These are phyloP conservation scores for Synodontis membranacea DNA, from an alignment of 2,113 vertebrate species.

Conservation along the genomic window DNA sequence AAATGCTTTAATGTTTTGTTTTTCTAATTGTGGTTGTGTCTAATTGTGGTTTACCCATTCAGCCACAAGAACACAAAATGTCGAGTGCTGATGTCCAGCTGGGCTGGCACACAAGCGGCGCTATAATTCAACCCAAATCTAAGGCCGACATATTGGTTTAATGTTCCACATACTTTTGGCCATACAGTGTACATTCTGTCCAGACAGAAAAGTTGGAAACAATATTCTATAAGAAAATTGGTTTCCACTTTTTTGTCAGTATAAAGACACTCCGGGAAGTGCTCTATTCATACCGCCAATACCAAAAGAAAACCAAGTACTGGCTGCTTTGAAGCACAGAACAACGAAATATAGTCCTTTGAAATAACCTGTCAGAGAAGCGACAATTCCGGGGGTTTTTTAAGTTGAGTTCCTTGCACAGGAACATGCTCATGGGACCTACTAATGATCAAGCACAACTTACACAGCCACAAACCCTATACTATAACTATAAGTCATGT, in stretches of 20 bases:
- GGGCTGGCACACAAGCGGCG: background rate
- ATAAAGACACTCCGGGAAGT: background rate
- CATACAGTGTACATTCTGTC: too few relatives aligned
- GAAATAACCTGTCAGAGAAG: background rate
- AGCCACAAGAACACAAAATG: background rate
- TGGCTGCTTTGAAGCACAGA: background rate
- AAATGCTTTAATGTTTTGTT: too few relatives aligned
- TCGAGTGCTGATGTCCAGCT: background rate
- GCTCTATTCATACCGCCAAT: background rate
- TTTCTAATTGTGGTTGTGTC: background rate
- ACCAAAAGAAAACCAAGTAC: background rate
- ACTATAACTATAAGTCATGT: background rate
- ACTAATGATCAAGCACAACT: background rate
- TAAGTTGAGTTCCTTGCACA: background rate
- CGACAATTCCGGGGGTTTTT: background rate
- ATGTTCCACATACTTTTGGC: background rate
- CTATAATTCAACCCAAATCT: background rate
- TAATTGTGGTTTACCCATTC: background rate
- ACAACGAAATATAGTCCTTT: background rate
- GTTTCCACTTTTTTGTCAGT: background rate
- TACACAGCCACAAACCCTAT: background rate
- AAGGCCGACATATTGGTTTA: background rate
- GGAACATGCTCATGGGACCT: background rate
- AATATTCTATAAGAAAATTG: background rate
- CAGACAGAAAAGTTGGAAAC: background rate